Evolutionary conservation across 2,888 invertebrate species (phyloP).

Genomic region (Lutraria lutraria): DNA sequence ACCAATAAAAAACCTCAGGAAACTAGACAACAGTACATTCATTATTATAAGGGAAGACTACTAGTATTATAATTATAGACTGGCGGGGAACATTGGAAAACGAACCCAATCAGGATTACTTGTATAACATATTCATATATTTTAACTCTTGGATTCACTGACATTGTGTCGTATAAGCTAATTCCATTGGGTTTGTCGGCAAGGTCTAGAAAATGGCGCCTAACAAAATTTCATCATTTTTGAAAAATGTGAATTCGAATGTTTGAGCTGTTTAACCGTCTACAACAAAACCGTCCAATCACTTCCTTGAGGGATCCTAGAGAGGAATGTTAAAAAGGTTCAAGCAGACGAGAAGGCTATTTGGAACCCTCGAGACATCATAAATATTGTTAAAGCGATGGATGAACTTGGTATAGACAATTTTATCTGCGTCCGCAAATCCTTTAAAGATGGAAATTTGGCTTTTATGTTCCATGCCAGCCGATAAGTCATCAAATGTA

Average conservation of each 20-base stretch:
- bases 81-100: no score
- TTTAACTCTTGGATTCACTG: neutral
- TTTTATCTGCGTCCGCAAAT: constrained; percentile 30
- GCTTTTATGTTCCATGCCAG: constrained; percentile 32
- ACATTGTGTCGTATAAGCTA: neutral
- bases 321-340: constrained; percentile 14
- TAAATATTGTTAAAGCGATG: neutral
- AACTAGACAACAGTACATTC: no score
- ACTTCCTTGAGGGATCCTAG: neutral
- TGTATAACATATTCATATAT: neutral
- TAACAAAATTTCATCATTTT: neutral
- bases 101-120: no score
- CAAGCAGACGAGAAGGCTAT: constrained; percentile 10
- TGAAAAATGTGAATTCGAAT: neutral
- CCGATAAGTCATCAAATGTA: constrained; percentile 32
- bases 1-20: no score
- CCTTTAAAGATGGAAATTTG: constrained; percentile 43
- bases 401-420: constrained; percentile 26
- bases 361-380: neutral
- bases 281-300: neutral
- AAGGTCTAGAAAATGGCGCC: neutral
- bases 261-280: neutral
- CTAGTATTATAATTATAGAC: no score
- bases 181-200: neutral
- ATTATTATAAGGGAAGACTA: no score